These are phyloP conservation scores for Halocynthia roretzi DNA, from an alignment of 23 tunicate species.

Conservation along the genomic window DNA sequence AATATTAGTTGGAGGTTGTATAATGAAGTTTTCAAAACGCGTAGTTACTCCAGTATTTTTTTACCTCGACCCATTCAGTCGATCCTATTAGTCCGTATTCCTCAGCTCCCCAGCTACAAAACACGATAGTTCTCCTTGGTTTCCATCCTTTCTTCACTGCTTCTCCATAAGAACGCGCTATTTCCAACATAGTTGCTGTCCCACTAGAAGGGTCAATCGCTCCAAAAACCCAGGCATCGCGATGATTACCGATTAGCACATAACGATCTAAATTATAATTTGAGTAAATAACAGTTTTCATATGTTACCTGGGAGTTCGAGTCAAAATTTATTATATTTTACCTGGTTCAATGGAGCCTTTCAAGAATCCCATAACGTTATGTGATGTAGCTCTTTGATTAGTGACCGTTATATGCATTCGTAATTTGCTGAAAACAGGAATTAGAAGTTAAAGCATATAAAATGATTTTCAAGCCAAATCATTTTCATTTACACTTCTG, in stretches of 20 bases:
- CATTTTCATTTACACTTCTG: not conserved
- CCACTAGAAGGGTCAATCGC: conserved; percentile 80
- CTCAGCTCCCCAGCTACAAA: conserved; percentile 85
- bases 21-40: too few species aligned
- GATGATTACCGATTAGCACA: conserved; percentile 51
- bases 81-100: conserved; percentile 76
- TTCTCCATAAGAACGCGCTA: conserved; percentile 53
- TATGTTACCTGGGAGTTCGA: not conserved
- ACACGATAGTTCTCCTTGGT: conserved; percentile 68
- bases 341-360: conserved; percentile 26
- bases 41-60: not conserved
- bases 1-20: too few species aligned
- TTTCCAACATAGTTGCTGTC: conserved; percentile 45
- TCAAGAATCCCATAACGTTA: conserved; percentile 28
- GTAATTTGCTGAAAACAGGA: conserved; percentile 28
- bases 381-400: conserved; percentile 23
- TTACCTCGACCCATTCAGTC: conserved; percentile 79
- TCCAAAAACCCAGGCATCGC: conserved; percentile 87
- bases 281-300: too few species aligned
- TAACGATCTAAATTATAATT: conserved; percentile 31
- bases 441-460: not conserved
- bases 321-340: not conserved
- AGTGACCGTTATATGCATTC: conserved; percentile 46
- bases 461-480: not conserved
- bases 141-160: conserved; percentile 67